Conservation (phyloP, 2,797 vertebrate genomes). For the Sebastes umbrosus region DNA sequence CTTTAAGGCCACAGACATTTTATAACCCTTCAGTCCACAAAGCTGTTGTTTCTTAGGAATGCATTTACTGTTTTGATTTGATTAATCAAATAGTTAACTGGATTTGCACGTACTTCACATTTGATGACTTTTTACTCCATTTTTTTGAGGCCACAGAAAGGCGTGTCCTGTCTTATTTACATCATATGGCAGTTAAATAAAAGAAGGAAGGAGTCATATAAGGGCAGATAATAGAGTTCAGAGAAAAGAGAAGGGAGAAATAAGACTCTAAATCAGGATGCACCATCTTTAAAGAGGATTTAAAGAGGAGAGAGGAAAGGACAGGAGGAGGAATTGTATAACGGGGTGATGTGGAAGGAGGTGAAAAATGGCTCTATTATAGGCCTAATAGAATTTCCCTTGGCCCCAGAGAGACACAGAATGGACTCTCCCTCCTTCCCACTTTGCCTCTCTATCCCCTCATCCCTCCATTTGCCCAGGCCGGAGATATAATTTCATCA, state of each 20-base stretch:
- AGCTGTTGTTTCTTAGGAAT: constrained; percentile 8
- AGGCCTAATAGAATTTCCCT: constrained; percentile 76
- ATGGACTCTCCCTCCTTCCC: constrained; percentile 72
- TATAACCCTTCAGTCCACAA: constrained; percentile 6
- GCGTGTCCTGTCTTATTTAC: not conserved
- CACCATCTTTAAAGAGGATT: constrained; percentile 36
- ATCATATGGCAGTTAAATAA: not conserved
- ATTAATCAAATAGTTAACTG: not conserved
- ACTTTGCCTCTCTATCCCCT: constrained; percentile 57
- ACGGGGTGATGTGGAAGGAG: constrained; percentile 60
- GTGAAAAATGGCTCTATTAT: constrained; percentile 77
- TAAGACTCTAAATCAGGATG: constrained; percentile 5
- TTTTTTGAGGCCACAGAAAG: not conserved
- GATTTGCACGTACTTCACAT: not conserved
- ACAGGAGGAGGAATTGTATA: constrained; percentile 38
- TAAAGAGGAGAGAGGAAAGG: constrained; percentile 36
- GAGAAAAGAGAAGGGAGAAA: not conserved
- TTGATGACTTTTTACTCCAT: not conserved
- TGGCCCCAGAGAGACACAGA: constrained; percentile 66
- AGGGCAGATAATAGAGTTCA: not conserved
- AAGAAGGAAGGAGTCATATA: not conserved
- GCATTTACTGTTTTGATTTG: not conserved
- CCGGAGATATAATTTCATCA: constrained; percentile 79
- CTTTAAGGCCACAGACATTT: constrained; percentile 40
- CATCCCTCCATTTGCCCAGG: constrained; percentile 71